phyloP scores from a whole-genome alignment of 2,113 vertebrate species.

The Aptenodytes patagonicus region DNA sequence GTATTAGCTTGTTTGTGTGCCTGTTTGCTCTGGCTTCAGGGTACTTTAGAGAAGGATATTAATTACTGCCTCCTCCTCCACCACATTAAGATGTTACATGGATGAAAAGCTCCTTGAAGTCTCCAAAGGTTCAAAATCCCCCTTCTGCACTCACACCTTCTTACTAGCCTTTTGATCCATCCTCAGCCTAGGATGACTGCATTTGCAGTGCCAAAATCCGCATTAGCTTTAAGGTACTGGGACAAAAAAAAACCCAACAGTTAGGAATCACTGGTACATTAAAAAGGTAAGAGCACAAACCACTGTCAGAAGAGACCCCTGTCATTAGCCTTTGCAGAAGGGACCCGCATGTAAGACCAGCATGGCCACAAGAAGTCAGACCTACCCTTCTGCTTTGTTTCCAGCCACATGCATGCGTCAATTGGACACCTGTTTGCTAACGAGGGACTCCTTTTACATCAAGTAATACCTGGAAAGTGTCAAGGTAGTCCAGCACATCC shows the following conservation, averaged over 20 bases:
- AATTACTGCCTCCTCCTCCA: background rate
- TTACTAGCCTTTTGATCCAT: background rate
- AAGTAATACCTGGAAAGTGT: background rate
- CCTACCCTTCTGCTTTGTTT: background rate
- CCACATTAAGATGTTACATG: background rate
- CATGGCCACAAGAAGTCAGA: background rate
- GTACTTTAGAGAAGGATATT: background rate
- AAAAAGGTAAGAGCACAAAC: background rate
- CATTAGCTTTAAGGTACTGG: background rate
- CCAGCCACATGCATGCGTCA: accelerated
- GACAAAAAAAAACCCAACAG: background rate
- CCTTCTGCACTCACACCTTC: background rate
- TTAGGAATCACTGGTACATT: background rate
- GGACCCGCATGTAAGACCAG: background rate
- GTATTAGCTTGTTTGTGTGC: background rate
- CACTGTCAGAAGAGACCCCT: background rate
- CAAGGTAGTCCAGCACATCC: background rate
- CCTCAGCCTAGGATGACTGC: background rate
- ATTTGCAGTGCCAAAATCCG: background rate
- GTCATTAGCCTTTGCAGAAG: background rate
- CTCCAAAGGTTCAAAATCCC: background rate
- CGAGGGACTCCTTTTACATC: background rate
- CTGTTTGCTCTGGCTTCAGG: background rate
- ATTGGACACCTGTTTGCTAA: accelerated
- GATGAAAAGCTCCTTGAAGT: background rate